Conservation (phyloP, 2,888 invertebrate species). For the Anaspis maculata region DNA sequence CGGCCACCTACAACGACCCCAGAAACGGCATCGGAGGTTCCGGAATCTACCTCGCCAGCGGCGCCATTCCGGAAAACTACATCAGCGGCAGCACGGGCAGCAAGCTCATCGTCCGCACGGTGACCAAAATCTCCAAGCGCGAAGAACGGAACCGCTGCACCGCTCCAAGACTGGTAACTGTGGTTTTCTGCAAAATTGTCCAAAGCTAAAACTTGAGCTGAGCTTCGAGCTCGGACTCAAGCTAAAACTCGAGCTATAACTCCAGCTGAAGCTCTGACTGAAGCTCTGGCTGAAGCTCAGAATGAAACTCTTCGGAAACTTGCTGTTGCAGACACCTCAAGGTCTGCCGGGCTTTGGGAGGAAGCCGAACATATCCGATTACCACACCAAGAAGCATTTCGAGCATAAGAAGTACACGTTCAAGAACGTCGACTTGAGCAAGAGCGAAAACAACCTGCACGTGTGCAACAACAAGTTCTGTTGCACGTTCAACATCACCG, state of each 20-base stretch:
- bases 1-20: slow-evolving; percentile 21
- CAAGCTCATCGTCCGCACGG: slow-evolving; percentile 13
- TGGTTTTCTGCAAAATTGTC: too few relatives aligned
- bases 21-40: slow-evolving; percentile 22
- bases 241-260: too few relatives aligned
- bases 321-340: slow-evolving; percentile 12
- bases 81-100: slow-evolving; percentile 16
- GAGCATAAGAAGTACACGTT: slow-evolving; percentile 14
- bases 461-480: slow-evolving; percentile 22
- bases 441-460: slow-evolving; percentile 11
- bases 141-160: background rate
- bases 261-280: too few relatives aligned
- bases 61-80: slow-evolving; percentile 12
- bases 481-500: slow-evolving; percentile 20
- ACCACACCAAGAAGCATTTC: slow-evolving; percentile 15
- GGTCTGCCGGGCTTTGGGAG: slow-evolving; percentile 6
- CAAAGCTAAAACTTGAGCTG: too few relatives aligned
- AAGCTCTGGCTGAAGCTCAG: too few relatives aligned
- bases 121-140: background rate
- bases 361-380: slow-evolving; percentile 15
- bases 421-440: slow-evolving; percentile 16
- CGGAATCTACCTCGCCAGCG: slow-evolving; percentile 22
- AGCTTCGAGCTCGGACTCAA: too few relatives aligned
- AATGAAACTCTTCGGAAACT: background rate
- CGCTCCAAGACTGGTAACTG: slow-evolving; percentile 1